Base-by-base conservation (phyloP, 2,888 invertebrate species). In the Euplexia lucipara region DNA sequence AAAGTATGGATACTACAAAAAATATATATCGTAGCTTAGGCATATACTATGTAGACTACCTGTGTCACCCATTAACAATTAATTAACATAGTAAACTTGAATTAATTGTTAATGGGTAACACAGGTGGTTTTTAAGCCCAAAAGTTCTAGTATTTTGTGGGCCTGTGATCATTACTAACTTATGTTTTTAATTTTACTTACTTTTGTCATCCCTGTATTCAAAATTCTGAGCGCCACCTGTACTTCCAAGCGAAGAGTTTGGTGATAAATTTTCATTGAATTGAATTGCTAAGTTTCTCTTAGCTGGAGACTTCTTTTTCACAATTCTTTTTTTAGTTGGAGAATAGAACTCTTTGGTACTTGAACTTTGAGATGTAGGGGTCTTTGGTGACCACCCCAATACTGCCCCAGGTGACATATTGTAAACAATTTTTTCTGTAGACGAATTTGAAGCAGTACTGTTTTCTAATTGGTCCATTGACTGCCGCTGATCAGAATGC, bases 151-250 rank as follows among this genome's bases (percentile, higher is more conserved):
- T 9, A 26, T 4, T 12, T 59, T 32, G 2, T 6, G 3, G 16
- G 30, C 2, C 39, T 10, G 22, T 34, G 18, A 0, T 16, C 6
- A 18, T 7, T 18, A 1, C 48, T 32, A n/a, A n/a, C 14, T n/a
- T 26, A 47, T n/a, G n/a, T 49, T 20, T 34, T 3, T 10, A 22
- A 30, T 16, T n/a, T 14, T 39, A 68, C 92, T 91, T 85, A 95
- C 95, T 93, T 77, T 91, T 93, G 64, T 94, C 92, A 89, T 94
- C 92, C 70, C 87, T 79, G 9, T 82, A 87, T 32, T 83, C 60
- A 70, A 83, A 83, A 48, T 83, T 82, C 12, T 54, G 60, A 35
- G 18, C 14, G 41, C 42, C 44, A 51, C 79, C 63, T 35, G 41
- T 53, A 58, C 86, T 86, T 30, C 75, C 52, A 16, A 68, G 67